Conservation (phyloP, 2,797 vertebrate genomes). For the Urosaurus nigricauda region DNA sequence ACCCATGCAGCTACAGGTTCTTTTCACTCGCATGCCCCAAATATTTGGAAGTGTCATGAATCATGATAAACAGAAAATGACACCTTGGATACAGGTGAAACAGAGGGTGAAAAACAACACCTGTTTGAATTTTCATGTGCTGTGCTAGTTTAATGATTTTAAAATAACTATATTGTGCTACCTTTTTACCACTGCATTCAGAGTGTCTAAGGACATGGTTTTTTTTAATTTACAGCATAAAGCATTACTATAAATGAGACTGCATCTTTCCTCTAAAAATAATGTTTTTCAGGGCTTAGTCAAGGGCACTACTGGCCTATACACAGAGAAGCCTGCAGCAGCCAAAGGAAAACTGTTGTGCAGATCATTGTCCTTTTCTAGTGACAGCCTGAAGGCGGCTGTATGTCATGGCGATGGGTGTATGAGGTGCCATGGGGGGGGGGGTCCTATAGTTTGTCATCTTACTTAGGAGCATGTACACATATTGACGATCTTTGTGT, state of each 20-base stretch:
- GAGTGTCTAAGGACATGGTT: too few species aligned
- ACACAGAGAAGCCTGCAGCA: background rate
- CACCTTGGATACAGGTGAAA: too few species aligned
- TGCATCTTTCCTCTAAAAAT: background rate
- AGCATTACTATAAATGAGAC: background rate
- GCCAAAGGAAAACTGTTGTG: background rate
- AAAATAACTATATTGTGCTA: too few species aligned
- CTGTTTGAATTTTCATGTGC: too few species aligned
- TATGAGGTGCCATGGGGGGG: background rate
- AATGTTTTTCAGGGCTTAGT: background rate
- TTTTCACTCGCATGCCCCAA: too few species aligned
- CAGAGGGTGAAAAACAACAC: too few species aligned
- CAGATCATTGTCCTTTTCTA: background rate
- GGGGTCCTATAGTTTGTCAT: background rate
- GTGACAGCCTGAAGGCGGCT: background rate
- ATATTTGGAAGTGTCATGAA: too few species aligned
- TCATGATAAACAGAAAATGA: too few species aligned
- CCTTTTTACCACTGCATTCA: background rate
- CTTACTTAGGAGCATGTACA: background rate
- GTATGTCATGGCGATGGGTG: background rate
- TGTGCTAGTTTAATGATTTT: too few species aligned
- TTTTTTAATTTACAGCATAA: background rate
- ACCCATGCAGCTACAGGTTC: too few species aligned
- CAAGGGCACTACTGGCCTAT: background rate
- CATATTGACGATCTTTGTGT: background rate